Percentiles rank a stretch among this genome's conserved stretches.
These are phyloP conservation scores for Epinephelus malabaricus DNA, from an alignment of 2,797 vertebrate species.

Conservation along the genomic window DNA sequence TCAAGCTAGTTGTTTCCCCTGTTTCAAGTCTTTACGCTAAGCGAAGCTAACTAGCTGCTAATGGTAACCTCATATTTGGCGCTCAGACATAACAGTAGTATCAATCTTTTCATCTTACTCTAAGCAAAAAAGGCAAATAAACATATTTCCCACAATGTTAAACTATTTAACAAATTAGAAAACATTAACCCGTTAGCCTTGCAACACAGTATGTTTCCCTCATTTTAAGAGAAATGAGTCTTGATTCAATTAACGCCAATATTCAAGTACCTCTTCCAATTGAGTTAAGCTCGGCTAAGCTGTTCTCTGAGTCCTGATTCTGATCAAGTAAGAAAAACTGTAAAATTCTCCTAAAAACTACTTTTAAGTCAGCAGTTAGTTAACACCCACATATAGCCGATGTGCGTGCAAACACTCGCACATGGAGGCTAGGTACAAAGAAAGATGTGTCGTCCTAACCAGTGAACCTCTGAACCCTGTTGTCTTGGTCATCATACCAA, in stretches of 20 bases:
- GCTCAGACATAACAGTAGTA: background rate
- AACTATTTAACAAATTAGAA: background rate
- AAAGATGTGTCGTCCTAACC: constrained; percentile 36
- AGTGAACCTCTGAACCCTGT: constrained; percentile 59
- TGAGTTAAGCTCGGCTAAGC: constrained; percentile 11
- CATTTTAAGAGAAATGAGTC: background rate
- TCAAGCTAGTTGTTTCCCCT: background rate
- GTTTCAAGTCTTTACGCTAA: background rate
- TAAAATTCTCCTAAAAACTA: constrained; percentile 19
- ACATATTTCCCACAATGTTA: background rate
- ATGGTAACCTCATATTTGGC: background rate
- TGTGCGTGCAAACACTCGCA: constrained; percentile 17
- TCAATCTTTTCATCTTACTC: background rate
- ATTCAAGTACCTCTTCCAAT: background rate
- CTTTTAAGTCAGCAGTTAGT: constrained; percentile 26
- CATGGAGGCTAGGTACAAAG: constrained; percentile 41
- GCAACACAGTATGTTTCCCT: background rate
- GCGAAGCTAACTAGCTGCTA: background rate
- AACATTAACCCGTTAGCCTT: no score
- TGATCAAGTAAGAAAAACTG: constrained; percentile 32
- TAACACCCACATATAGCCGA: constrained; percentile 19
- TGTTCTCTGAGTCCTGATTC: background rate
- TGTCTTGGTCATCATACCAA: constrained; percentile 49
- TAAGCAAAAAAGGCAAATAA: background rate
- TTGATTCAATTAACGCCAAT: background rate